Evolutionary conservation across 2,797 vertebrate species (phyloP).

Genomic region (Rachycentron canadum): DNA sequence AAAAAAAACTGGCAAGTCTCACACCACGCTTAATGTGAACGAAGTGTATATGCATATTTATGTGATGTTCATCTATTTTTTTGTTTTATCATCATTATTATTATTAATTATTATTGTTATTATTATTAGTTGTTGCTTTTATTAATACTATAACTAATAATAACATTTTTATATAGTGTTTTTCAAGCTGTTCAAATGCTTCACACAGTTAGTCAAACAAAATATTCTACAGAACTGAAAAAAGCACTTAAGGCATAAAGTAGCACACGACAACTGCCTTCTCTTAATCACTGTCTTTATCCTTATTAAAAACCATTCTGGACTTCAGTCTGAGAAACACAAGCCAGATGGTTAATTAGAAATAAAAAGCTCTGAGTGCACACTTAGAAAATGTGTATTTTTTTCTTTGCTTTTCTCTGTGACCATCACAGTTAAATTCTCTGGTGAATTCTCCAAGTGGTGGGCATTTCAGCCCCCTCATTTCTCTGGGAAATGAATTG

Average conservation of each 20-base stretch:
- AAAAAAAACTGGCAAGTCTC: not conserved
- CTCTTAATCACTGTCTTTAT: conserved; percentile 73
- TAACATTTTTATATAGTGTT: not conserved
- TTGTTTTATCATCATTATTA: not conserved
- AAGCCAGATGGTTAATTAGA: conserved; percentile 77
- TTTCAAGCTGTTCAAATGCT: not conserved
- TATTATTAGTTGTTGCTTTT: not conserved
- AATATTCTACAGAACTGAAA: not conserved
- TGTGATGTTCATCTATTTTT: conserved; percentile 50
- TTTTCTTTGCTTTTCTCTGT: conserved; percentile 38
- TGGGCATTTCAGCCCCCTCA: conserved; percentile 68
- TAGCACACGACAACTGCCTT: conserved; percentile 42
- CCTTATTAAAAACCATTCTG: conserved; percentile 66
- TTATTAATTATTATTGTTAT: not conserved
- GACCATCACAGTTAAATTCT: conserved; percentile 55
- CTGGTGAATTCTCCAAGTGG: conserved; percentile 55
- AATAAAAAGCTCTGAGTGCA: conserved; percentile 65
- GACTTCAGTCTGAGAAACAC: conserved; percentile 66
- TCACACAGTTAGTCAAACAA: conserved; percentile 3
- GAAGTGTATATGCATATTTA: conserved; percentile 16
- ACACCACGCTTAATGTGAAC: no score
- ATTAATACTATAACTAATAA: conserved; percentile 17
- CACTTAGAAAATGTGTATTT: conserved; percentile 65
- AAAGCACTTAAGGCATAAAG: conserved; percentile 7
- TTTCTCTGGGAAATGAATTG: conserved; percentile 64